Conservation (phyloP, 2,113 vertebrate species). For the Callipepla californica region DNA sequence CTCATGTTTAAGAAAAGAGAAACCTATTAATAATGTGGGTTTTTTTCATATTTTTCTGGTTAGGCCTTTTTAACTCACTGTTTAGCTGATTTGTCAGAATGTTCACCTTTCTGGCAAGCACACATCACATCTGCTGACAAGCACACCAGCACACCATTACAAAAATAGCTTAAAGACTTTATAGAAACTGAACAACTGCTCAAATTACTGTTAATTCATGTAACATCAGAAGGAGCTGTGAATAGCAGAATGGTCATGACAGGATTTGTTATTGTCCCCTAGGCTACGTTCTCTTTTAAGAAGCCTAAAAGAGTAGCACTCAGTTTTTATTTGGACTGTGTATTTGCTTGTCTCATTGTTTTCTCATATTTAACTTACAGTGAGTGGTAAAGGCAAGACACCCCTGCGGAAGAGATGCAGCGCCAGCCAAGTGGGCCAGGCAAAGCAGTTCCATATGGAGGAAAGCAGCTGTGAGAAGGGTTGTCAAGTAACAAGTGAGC, state of each 20-base stretch:
- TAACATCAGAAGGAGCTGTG: neutral
- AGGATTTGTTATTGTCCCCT: neutral
- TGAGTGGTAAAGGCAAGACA: slow-evolving; percentile 96
- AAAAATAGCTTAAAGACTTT: neutral
- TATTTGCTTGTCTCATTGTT: neutral
- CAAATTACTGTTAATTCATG: neutral
- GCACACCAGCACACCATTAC: neutral
- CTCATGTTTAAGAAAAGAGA: neutral
- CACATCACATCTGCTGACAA: neutral
- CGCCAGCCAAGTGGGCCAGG: slow-evolving; percentile 71
- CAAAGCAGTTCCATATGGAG: slow-evolving; percentile 76
- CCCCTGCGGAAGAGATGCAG: slow-evolving; percentile 87
- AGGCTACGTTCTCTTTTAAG: neutral
- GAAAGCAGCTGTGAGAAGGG: slow-evolving; percentile 95
- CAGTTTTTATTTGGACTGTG: neutral
- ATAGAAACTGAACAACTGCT: neutral
- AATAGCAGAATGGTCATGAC: neutral
- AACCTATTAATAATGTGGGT: neutral
- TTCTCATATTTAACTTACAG: slow-evolving; percentile 59
- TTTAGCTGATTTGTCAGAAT: neutral
- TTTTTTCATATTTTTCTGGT: neutral
- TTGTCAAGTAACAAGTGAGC: slow-evolving; percentile 98
- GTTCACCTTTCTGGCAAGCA: neutral
- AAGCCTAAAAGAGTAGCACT: neutral
- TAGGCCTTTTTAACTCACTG: neutral